A percentile compares a stretch with the other conserved stretches of the same genome.
phyloP scores from a whole-genome alignment of 2,888 invertebrate species.

The Ctenicera cuprea region DNA sequence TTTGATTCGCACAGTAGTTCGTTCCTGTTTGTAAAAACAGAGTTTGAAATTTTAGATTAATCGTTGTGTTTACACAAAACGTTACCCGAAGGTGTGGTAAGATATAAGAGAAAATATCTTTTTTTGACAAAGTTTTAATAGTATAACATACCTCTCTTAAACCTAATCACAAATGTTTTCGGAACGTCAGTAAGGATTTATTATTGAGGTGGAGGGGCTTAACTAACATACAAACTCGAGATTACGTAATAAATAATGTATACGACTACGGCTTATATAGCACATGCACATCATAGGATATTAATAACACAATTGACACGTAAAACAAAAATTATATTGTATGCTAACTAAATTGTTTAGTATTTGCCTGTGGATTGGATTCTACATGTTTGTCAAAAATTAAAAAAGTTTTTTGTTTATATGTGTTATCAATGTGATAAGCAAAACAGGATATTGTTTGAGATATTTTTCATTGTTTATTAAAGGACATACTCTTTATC shows the following conservation, averaged over 20 bases:
- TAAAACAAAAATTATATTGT: no score
- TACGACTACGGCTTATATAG: neutral
- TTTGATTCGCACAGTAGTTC: no score
- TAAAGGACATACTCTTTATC: no score
- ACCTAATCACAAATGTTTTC: constrained; percentile 3
- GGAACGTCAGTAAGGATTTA: constrained; percentile 10
- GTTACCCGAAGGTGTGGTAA: constrained; percentile 5
- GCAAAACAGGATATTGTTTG: no score
- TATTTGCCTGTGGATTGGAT: no score
- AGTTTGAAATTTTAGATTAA: no score
- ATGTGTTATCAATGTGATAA: no score
- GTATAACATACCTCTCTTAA: neutral
- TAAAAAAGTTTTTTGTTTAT: no score
- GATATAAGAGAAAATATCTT: neutral
- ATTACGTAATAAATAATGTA: constrained; percentile 12
- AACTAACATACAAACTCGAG: constrained; percentile 7
- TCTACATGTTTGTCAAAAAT: no score
- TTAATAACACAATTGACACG: neutral
- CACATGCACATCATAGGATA: constrained; percentile 10
- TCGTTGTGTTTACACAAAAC: neutral
- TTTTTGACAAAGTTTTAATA: constrained; percentile 3
- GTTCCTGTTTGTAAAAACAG: no score
- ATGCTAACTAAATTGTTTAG: no score
- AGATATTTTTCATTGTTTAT: no score
- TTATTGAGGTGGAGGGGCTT: constrained; percentile 2